phyloP scores from a whole-genome alignment of 2,888 invertebrate genomes.

The Neuroscelio doddi region DNA sequence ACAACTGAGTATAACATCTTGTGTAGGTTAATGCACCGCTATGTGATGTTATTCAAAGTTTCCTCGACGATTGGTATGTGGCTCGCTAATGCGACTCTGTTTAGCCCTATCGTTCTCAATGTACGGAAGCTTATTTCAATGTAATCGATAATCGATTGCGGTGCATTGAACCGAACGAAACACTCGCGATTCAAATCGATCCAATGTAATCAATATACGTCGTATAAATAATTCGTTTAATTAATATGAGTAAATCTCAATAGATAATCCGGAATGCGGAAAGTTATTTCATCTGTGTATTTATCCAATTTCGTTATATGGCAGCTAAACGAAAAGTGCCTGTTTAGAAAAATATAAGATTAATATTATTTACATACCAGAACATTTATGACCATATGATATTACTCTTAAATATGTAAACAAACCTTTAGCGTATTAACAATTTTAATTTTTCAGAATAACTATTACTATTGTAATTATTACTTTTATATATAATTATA shows the following conservation, averaged over 20 bases:
- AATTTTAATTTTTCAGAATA: too few species aligned
- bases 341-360: background rate
- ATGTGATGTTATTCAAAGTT: slow-evolving; percentile 44
- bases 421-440: too few species aligned
- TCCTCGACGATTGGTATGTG: slow-evolving; percentile 33
- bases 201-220: slow-evolving; percentile 33
- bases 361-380: too few species aligned
- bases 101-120: slow-evolving; percentile 36
- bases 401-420: too few species aligned
- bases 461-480: too few species aligned
- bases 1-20: too few species aligned
- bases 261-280: slow-evolving; percentile 25
- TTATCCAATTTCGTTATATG: slow-evolving; percentile 5
- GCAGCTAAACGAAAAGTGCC: too few species aligned
- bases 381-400: too few species aligned
- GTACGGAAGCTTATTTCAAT: slow-evolving; percentile 37
- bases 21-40: slow-evolving; percentile 36
- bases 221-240: slow-evolving; percentile 28
- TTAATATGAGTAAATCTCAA: slow-evolving; percentile 15
- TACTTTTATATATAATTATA: too few species aligned
- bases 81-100: slow-evolving; percentile 32
- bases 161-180: slow-evolving; percentile 37
- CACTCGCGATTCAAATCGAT: slow-evolving; percentile 39
- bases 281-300: background rate
- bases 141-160: slow-evolving; percentile 46